phyloP scores from a whole-genome alignment of 1,140 invertebrate genomes.

The Pseudomyrmex pallidus region DNA sequence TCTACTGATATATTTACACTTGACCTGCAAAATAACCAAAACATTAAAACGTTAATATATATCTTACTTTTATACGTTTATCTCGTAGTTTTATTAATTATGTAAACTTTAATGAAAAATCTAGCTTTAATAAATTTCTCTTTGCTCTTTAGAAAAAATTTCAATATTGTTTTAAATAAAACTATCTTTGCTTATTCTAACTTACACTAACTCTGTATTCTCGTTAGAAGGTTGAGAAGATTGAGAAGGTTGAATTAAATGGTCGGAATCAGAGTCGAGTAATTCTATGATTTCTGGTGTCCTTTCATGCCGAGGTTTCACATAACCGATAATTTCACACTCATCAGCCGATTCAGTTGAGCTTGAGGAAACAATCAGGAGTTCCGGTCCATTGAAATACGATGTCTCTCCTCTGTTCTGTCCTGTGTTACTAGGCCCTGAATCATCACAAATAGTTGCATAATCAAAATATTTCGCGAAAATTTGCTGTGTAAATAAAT shows the following conservation, averaged over 20 bases:
- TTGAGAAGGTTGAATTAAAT: conserved; percentile 2
- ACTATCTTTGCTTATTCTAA: too few relatives aligned
- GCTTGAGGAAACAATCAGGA: conserved; percentile 77
- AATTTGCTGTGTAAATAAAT: not conserved
- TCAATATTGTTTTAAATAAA: too few relatives aligned
- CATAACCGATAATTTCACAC: conserved; percentile 84
- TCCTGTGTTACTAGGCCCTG: conserved; percentile 77
- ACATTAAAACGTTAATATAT: not conserved
- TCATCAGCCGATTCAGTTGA: conserved; percentile 75
- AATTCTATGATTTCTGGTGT: conserved; percentile 86
- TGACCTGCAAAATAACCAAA: conserved; percentile 27
- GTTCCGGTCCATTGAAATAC: conserved; percentile 59
- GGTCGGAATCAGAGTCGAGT: conserved; percentile 81
- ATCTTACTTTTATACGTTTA: not conserved
- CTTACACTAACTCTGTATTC: conserved; percentile 57
- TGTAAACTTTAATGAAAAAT: not conserved
- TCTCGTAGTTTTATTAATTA: not conserved
- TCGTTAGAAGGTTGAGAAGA: conserved; percentile 41
- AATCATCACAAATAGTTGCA: conserved; percentile 39
- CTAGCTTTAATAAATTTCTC: not conserved
- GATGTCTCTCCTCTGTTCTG: conserved; percentile 63
- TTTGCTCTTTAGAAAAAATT: too few relatives aligned
- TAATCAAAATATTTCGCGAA: not conserved
- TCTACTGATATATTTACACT: conserved; percentile 16
- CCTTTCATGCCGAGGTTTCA: conserved; percentile 85